A percentile compares a stretch with the other conserved stretches of the same genome.
Evolutionary conservation across 2,797 vertebrate species (phyloP).

Genomic region (Capromys pilorides): DNA sequence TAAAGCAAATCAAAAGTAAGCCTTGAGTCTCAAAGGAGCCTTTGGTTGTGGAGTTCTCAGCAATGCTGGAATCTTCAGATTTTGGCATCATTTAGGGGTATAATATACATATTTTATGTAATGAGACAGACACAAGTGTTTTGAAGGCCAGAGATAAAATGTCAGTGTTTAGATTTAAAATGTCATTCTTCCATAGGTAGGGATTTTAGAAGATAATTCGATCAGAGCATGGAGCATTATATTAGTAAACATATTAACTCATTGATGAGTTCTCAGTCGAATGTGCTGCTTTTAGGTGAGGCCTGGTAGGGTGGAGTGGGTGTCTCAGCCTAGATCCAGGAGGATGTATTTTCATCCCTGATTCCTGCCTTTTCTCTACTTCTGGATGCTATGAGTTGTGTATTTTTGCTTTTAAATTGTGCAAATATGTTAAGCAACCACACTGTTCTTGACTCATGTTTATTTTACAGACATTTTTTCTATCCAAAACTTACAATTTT

Average conservation of each 20-base stretch:
- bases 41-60: background rate
- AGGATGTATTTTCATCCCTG: background rate
- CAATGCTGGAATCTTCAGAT: background rate
- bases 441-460: background rate
- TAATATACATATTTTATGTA: background rate
- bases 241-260: background rate
- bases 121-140: background rate
- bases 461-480: background rate
- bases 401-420: background rate
- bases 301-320: background rate
- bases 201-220: background rate
- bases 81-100: background rate
- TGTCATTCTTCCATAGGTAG: background rate
- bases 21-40: background rate
- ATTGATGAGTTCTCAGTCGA: background rate
- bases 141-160: background rate
- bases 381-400: background rate
- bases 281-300: background rate
- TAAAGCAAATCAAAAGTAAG: background rate
- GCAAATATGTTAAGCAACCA: background rate
- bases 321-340: background rate
- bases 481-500: background rate
- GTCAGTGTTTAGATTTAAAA: background rate
- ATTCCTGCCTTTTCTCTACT: background rate
- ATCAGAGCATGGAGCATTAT: background rate